Conservation (phyloP, 2,797 vertebrate genomes). For the Paguma larvata region DNA sequence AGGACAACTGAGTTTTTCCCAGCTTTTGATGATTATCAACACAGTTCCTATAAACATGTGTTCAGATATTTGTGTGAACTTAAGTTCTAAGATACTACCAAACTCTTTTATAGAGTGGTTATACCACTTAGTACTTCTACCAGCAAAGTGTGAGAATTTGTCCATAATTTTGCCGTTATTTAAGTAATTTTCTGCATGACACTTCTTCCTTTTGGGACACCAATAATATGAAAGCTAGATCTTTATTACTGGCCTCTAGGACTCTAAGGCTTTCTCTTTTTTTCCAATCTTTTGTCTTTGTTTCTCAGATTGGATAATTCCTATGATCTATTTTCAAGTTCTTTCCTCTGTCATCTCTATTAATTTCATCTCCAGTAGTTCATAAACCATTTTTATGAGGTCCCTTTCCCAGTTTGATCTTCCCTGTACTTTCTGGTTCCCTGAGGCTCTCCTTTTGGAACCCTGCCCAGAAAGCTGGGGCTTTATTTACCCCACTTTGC, state of each 20-base stretch:
- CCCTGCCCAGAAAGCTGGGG: not conserved
- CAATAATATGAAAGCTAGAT: not conserved
- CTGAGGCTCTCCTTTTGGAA: not conserved
- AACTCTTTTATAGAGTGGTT: too few relatives aligned
- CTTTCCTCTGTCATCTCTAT: not conserved
- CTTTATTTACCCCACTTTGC: constrained; percentile 20
- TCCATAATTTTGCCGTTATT: too few relatives aligned
- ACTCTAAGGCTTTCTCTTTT: not conserved
- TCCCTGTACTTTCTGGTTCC: not conserved
- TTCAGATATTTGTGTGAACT: not conserved
- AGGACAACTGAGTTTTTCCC: not conserved
- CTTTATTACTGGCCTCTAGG: not conserved
- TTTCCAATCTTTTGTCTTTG: not conserved
- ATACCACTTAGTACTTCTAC: too few relatives aligned
- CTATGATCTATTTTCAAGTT: constrained; percentile 15
- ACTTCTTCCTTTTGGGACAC: not conserved
- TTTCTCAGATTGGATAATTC: not conserved
- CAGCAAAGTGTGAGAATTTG: too few relatives aligned
- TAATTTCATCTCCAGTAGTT: constrained; percentile 20
- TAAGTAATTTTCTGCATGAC: too few relatives aligned
- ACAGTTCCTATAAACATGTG: not conserved
- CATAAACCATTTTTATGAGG: not conserved
- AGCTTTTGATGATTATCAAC: constrained; percentile 15
- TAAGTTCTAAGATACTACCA: not conserved
- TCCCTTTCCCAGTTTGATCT: constrained; percentile 2